A percentile compares a stretch with the other conserved stretches of the same genome.
Conservation (phyloP, 30 jellyfish, hydroid and myxozoan genomes). For the Nemopilema nomurai region DNA sequence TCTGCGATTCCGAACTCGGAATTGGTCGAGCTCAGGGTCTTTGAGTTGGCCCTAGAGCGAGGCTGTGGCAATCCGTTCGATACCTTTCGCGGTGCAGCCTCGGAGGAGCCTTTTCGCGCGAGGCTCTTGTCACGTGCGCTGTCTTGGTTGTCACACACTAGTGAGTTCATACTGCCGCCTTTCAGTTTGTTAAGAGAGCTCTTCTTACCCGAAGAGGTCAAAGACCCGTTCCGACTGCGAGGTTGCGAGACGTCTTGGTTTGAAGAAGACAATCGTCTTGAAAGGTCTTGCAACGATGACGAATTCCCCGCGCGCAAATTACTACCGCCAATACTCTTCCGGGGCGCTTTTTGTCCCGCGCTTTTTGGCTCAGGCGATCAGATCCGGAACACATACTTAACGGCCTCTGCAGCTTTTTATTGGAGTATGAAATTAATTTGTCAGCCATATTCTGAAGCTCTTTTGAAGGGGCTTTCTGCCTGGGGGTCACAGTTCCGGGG, state of each 20-base stretch:
- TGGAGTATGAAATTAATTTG: constrained; percentile 36
- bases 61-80: neutral
- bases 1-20: constrained; percentile 43
- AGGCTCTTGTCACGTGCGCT: neutral
- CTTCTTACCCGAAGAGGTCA: neutral
- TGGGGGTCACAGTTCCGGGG: neutral
- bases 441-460: constrained; percentile 59
- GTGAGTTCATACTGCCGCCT: neutral
- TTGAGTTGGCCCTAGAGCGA: constrained; percentile 35
- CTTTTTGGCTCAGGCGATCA: constrained; percentile 14
- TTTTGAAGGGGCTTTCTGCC: constrained; percentile 41
- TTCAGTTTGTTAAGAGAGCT: neutral
- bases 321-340: constrained; percentile 14
- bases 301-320: constrained; percentile 12
- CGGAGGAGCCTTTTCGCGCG: neutral
- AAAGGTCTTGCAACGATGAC: constrained; percentile 45
- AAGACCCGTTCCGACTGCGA: constrained; percentile 16
- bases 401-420: constrained; percentile 49
- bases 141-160: neutral
- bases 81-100: neutral
- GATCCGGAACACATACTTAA: constrained; percentile 40
- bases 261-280: constrained; percentile 3
- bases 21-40: constrained; percentile 37
- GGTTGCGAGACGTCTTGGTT: neutral
- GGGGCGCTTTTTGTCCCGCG: neutral